phyloP scores from a whole-genome alignment of 23 tunicate species.

The Corella eumyota region DNA sequence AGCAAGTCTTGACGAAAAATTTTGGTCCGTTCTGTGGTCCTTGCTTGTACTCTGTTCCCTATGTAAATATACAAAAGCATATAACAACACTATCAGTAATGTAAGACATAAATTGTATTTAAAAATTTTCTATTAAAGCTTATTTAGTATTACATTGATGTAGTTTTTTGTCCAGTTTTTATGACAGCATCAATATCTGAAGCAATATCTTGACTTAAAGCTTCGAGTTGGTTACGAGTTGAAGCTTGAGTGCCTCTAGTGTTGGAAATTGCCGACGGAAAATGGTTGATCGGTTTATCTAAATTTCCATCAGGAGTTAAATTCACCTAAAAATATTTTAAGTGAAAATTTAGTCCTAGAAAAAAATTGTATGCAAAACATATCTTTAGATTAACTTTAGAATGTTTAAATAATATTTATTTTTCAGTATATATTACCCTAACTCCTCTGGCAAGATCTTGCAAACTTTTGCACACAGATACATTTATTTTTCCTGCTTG shows the following conservation, averaged over 20 bases:
- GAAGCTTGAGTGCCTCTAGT: too few species aligned
- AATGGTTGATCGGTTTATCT: constrained; percentile 4
- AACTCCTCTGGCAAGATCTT: constrained; percentile 69
- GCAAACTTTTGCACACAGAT: constrained; percentile 28
- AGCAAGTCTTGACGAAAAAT: background rate
- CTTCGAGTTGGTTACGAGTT: too few species aligned
- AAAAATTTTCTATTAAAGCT: too few species aligned
- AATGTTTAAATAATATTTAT: too few species aligned
- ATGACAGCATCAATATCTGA: background rate
- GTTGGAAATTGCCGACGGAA: constrained; percentile 7
- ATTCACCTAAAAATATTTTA: constrained; percentile 5
- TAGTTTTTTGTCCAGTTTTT: background rate
- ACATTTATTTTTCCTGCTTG: constrained; percentile 53
- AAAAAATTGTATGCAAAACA: background rate
- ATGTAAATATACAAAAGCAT: too few species aligned
- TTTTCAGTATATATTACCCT: constrained; percentile 1
- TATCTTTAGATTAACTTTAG: too few species aligned
- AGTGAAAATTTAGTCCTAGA: background rate
- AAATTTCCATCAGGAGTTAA: constrained; percentile 7
- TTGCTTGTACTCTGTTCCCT: too few species aligned
- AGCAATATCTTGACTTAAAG: too few species aligned
- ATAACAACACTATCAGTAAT: too few species aligned
- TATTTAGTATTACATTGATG: too few species aligned
- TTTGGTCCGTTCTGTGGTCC: background rate
- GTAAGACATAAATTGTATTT: too few species aligned